Evolutionary conservation across 2,888 invertebrate genomes (phyloP).

Genomic region (Ectemnius lituratus): DNA sequence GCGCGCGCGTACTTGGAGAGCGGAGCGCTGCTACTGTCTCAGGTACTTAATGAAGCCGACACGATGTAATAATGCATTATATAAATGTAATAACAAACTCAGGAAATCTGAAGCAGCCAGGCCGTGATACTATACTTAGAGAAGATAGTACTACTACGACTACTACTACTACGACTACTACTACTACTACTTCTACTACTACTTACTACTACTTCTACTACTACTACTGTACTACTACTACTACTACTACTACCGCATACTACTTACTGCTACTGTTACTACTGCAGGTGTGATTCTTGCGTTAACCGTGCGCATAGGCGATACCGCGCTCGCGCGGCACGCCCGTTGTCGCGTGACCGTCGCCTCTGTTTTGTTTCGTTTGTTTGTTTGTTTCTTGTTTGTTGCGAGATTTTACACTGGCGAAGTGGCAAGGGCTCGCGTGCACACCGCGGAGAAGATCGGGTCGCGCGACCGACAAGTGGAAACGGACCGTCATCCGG

Average conservation of each 20-base stretch:
- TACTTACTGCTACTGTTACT: constrained; percentile 48
- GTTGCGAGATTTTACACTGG: constrained; percentile 68
- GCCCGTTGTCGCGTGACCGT: constrained; percentile 28
- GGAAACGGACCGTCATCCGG: neutral
- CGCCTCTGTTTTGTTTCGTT: constrained; percentile 65
- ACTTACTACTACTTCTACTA: constrained; percentile 64
- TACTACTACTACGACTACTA: constrained; percentile 45
- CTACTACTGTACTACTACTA: constrained; percentile 39
- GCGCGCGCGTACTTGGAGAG: constrained; percentile 15
- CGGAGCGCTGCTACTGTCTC: constrained; percentile 60
- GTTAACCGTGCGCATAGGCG: constrained; percentile 44
- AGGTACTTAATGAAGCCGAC: constrained; percentile 65
- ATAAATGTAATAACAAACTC: constrained; percentile 75
- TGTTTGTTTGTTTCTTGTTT: constrained; percentile 69
- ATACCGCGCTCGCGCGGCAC: constrained; percentile 22
- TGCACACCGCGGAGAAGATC: constrained; percentile 24
- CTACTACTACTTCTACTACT: constrained; percentile 49
- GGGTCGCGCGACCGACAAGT: neutral
- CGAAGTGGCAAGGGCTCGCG: constrained; percentile 42
- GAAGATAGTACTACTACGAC: constrained; percentile 67
- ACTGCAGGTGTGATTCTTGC: constrained; percentile 53
- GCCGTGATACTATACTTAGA: constrained; percentile 77
- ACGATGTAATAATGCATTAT: constrained; percentile 66
- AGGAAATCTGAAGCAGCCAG: constrained; percentile 78
- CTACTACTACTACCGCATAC: constrained; percentile 49